phyloP scores from a whole-genome alignment of 2,888 invertebrate genomes.

The Sphecodes monilicornis region DNA sequence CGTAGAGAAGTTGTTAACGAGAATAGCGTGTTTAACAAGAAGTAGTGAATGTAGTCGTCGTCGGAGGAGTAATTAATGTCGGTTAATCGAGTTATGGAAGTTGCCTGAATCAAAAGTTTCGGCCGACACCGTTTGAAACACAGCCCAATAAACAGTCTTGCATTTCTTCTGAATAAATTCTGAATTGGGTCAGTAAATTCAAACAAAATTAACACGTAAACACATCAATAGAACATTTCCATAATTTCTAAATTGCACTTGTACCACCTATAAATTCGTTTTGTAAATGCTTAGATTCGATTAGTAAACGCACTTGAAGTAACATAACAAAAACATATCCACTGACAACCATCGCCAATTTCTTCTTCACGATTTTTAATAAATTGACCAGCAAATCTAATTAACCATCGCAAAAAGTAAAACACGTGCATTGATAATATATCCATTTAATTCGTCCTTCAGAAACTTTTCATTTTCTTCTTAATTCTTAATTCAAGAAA shows the following conservation, averaged over 20 bases:
- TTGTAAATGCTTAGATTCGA: too few species aligned
- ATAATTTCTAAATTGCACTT: too few species aligned
- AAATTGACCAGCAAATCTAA: background rate
- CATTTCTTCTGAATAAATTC: background rate
- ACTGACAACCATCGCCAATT: background rate
- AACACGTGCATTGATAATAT: too few species aligned
- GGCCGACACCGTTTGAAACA: background rate
- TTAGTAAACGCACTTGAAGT: too few species aligned
- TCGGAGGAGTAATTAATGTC: constrained; percentile 34
- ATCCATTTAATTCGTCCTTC: too few species aligned
- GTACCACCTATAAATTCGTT: too few species aligned
- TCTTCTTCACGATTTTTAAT: background rate
- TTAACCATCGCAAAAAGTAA: background rate
- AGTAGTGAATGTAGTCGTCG: background rate
- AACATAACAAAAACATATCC: background rate
- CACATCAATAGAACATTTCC: background rate
- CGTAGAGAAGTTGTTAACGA: background rate
- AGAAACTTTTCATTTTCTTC: too few species aligned
- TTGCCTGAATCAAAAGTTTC: constrained; percentile 26
- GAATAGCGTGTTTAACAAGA: background rate
- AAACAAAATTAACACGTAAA: background rate
- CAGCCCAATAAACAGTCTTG: background rate
- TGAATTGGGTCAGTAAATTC: background rate
- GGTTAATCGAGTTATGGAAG: constrained; percentile 44
- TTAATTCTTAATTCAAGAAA: too few species aligned